Evolutionary conservation across 2,888 invertebrate genomes (phyloP), one percentile per base, ranked within the genome.

Genomic region (Lepidochrysops patricia): DNA sequence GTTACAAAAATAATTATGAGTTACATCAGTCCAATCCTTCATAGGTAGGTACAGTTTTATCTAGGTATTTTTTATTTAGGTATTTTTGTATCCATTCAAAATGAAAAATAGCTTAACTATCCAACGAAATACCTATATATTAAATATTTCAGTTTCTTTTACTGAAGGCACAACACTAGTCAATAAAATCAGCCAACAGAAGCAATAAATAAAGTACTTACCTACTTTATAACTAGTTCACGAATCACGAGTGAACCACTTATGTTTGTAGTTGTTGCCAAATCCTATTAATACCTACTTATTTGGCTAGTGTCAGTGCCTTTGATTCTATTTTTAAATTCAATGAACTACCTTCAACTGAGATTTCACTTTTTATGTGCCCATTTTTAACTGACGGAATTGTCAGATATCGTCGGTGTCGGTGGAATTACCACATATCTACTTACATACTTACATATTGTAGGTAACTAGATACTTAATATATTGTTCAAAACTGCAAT

Each of bases 251-350:
- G 29, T 32, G 15, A 54, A 54, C 29, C 15, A 54, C 50, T 50
- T 27, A 32, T 29, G 19, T 32, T 12, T 32, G 15, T 15, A 50
- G 26, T 12, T 1, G 32, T 15, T 54, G 54, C 54, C 54, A 54
- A 54, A 3, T 19, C 27, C 29, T 54, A 54, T 54, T 54, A 54
- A 54, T 54, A n/a, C n/a, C n/a, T n/a, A n/a, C n/a, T n/a, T n/a
- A 54, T 54, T 54, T 54, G 54, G 54, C 29, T 52, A 29, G 29
- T 27, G 27, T 9, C 9, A 27, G 29, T 13, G 54, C 29, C 32
- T 54, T 54, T 54, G 15, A 29, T 54, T 54, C 19, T 54, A 32
- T 32, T 54, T 54, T 54, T 54, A 54, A 54, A 32, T 52, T 52
- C 27, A 54, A 54, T 29, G 29, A 32, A 54, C 54, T 32, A 23